These are phyloP conservation scores for Dolomedes plantarius DNA, from an alignment of 2,888 invertebrate species.

Conservation along the genomic window DNA sequence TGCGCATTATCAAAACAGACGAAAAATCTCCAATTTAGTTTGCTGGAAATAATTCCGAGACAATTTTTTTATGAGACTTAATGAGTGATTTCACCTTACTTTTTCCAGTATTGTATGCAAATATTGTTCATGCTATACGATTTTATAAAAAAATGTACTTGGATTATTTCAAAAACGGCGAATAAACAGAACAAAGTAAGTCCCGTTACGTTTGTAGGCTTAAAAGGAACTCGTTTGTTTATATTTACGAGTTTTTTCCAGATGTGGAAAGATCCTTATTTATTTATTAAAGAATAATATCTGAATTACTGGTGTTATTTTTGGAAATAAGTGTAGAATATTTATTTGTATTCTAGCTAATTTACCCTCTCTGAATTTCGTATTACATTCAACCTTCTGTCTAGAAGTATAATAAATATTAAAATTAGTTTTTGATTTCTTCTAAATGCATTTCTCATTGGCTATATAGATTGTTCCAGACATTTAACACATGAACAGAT, in stretches of 20 bases:
- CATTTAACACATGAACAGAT: too few relatives aligned
- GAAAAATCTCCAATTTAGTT: background rate
- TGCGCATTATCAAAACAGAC: slow-evolving; percentile 48
- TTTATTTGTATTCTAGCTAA: too few relatives aligned
- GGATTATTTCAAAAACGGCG: background rate
- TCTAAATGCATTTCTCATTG: too few relatives aligned
- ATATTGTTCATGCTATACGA: background rate
- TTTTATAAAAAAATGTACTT: background rate
- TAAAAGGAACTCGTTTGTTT: background rate
- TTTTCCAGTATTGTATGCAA: background rate
- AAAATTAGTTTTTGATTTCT: too few relatives aligned
- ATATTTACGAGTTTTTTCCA: background rate
- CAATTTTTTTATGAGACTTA: background rate
- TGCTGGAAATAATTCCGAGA: background rate
- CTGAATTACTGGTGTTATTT: too few relatives aligned
- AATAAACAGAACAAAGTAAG: background rate
- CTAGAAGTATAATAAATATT: too few relatives aligned
- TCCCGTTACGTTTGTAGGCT: background rate
- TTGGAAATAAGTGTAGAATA: too few relatives aligned
- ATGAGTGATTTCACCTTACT: background rate
- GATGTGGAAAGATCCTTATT: too few relatives aligned
- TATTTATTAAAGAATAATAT: too few relatives aligned
- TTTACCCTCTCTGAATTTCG: too few relatives aligned
- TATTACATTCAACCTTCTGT: too few relatives aligned
- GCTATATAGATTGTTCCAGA: too few relatives aligned